Evolutionary conservation across 2,888 invertebrate species (phyloP), one percentile per base, ranked within the genome.

Genomic region (Brassicogethes aeneus): DNA sequence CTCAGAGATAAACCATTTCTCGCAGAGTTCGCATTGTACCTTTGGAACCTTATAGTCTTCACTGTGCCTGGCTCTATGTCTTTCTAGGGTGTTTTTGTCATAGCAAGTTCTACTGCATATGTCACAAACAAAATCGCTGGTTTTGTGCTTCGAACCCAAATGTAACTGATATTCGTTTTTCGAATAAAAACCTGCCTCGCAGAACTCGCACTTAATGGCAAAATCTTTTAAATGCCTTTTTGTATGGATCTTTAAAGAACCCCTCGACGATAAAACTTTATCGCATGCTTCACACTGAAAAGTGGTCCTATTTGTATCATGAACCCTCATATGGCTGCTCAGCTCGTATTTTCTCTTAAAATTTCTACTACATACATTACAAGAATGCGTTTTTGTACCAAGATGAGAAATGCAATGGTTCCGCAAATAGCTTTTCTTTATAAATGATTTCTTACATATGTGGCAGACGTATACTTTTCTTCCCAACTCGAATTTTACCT

Each of bases 401-500:
- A 35, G 23, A 34, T 51, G 48, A 8, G 43, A 42, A 3, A 46
- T 31, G 7, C 44, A 36, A 17, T 51, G 51, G 13, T 43, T 47
- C 31, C 40, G 46, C 23, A 49, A 46, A 40, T 75, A 74, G 0
- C 75, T 70, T 14, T 70, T 65, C 36, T 75, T 75, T 1, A 75
- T 72, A 42, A 77, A 77, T 1, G 73, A 70, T 42, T 73, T 73
- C 0, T 69, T 72, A 32, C 77, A 77, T 3, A 68, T 66, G 15
- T 17, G 34, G 44, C 77, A 77, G 2, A 73, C 66, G 46, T 72
- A 74, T 15, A 73, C 62, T 39, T 67, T 65, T 45, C 75, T 74
- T 14, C 75, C 75, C 3, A 40, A 40, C 23, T 44, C 42, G 8
- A 43, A 8, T n/a, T 35, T 44, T 29, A 42, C 35, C 16, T 32